phyloP scores from a whole-genome alignment of 2,888 invertebrate genomes.

The Dynastes maya region DNA sequence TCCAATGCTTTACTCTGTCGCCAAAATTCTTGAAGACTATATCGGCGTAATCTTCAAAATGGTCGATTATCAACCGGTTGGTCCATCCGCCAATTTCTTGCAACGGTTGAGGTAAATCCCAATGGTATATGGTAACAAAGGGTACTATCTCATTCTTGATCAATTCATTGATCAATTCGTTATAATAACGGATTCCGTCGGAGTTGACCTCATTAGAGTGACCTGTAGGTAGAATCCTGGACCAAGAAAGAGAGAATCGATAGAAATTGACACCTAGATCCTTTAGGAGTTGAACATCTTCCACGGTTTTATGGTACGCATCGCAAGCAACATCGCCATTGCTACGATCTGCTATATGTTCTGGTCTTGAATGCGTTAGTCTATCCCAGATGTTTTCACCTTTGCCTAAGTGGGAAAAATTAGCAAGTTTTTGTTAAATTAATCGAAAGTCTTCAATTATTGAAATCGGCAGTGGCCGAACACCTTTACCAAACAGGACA shows the following conservation, averaged over 20 bases:
- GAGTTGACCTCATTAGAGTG: conserved; percentile 74
- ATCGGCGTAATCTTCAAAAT: conserved; percentile 76
- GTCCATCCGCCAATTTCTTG: conserved; percentile 78
- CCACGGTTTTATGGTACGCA: conserved; percentile 61
- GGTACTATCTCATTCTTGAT: conserved; percentile 73
- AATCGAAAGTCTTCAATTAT: too few species aligned
- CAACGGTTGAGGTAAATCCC: conserved; percentile 76
- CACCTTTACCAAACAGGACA: too few species aligned
- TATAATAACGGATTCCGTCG: conserved; percentile 77
- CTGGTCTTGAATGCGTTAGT: conserved; percentile 67
- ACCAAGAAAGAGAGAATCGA: conserved; percentile 76
- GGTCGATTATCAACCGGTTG: conserved; percentile 73
- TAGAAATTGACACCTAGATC: conserved; percentile 68
- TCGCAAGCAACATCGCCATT: conserved; percentile 63
- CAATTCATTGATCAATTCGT: conserved; percentile 75
- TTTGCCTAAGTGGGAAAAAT: conserved; percentile 67
- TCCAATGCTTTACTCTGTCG: conserved; percentile 71
- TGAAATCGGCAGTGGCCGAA: too few species aligned
- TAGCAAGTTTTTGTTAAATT: background rate
- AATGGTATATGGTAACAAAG: conserved; percentile 77
- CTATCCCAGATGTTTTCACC: conserved; percentile 73
- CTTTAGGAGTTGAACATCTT: conserved; percentile 60
- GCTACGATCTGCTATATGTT: conserved; percentile 58
- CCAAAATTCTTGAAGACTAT: conserved; percentile 68
- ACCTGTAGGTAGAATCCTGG: conserved; percentile 77